Evolutionary conservation across 2,797 vertebrate genomes (phyloP).

Genomic region (Hybognathus amarus): DNA sequence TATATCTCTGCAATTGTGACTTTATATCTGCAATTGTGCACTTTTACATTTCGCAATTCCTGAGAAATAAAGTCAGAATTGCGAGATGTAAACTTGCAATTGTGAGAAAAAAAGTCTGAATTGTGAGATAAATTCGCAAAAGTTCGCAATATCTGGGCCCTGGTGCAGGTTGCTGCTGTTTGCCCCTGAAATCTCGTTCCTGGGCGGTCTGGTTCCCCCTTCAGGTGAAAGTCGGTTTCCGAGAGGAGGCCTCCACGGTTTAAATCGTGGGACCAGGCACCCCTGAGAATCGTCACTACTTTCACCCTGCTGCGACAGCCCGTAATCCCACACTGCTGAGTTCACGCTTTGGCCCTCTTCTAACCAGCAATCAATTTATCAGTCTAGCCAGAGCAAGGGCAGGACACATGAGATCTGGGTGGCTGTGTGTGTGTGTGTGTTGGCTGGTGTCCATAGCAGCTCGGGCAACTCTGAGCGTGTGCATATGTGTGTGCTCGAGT

Average conservation of each 20-base stretch:
- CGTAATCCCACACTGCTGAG: constrained; percentile 49
- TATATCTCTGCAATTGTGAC: too few relatives aligned
- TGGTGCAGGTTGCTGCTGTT: background rate
- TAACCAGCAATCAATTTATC: constrained; percentile 73
- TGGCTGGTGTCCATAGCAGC: constrained; percentile 35
- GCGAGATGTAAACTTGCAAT: too few relatives aligned
- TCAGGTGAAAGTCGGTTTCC: background rate
- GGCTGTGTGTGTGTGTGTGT: constrained; percentile 20
- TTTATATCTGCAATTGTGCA: too few relatives aligned
- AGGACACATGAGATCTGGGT: constrained; percentile 51
- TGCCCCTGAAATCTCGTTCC: background rate
- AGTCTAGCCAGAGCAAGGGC: constrained; percentile 66
- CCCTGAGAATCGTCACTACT: background rate
- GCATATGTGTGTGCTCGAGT: background rate
- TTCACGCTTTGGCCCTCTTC: constrained; percentile 57
- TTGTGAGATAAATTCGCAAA: too few relatives aligned
- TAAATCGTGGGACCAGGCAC: too few relatives aligned
- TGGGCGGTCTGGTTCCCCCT: background rate
- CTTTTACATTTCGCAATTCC: too few relatives aligned
- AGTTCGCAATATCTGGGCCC: too few relatives aligned
- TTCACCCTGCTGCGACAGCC: background rate
- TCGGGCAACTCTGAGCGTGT: constrained; percentile 8
- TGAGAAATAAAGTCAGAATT: too few relatives aligned
- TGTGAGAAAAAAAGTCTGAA: too few relatives aligned
- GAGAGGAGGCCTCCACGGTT: too few relatives aligned